These are phyloP conservation scores for Sitta europaea DNA, from an alignment of 2,113 vertebrate species.

Conservation along the genomic window DNA sequence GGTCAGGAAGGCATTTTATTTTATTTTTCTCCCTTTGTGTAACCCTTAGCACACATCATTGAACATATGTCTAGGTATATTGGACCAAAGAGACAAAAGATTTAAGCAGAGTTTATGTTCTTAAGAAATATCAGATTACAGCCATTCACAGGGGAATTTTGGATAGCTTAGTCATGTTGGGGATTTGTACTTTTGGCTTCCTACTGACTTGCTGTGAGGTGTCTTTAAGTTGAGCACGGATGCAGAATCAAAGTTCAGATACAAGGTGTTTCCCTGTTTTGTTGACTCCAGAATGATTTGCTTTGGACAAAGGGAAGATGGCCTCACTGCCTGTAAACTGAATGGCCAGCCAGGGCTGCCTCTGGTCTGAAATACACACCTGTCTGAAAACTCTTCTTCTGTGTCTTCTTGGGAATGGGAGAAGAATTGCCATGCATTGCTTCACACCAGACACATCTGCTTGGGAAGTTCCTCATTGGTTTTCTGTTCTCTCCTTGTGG, in stretches of 20 bases:
- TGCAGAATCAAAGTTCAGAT: neutral
- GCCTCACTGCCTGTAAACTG: neutral
- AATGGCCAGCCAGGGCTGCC: neutral
- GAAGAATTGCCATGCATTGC: neutral
- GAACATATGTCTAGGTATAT: neutral
- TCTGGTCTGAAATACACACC: neutral
- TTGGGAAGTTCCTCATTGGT: neutral
- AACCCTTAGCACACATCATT: neutral
- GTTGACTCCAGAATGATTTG: neutral
- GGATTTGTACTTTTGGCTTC: neutral
- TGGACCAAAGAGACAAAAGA: slow-evolving; percentile 12
- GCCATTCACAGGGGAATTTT: neutral
- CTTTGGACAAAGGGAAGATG: neutral
- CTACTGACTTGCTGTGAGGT: neutral
- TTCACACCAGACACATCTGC: neutral
- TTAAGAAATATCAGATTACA: neutral
- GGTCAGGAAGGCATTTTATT: neutral
- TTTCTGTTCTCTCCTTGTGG: slow-evolving; percentile 15
- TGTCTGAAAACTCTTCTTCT: neutral
- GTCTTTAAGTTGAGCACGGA: neutral
- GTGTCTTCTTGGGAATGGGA: neutral
- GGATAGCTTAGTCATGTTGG: neutral
- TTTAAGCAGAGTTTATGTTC: slow-evolving; percentile 6
- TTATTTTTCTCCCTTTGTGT: slow-evolving; percentile 13
- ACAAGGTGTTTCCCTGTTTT: neutral